Evolutionary conservation across 2,888 invertebrate species (phyloP).

Genomic region (Mechanitis mazaeus): DNA sequence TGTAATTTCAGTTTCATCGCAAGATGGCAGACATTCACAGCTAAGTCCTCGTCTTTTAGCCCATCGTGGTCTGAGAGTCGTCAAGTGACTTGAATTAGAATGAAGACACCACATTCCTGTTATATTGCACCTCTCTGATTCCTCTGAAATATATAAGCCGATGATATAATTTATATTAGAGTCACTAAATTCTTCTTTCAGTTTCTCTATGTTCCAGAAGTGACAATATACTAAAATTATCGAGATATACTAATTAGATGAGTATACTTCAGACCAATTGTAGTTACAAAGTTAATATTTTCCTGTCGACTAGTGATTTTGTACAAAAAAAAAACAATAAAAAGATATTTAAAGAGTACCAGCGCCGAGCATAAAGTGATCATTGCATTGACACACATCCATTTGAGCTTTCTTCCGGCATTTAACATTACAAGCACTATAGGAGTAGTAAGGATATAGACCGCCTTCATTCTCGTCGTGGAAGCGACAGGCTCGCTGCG

Average conservation of each 20-base stretch:
- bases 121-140: conserved; percentile 76
- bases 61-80: conserved; percentile 81
- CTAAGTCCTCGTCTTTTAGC: conserved; percentile 77
- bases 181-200: too few relatives aligned
- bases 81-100: conserved; percentile 76
- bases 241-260: too few relatives aligned
- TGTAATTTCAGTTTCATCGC: conserved; percentile 82
- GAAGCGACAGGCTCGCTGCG: conserved; percentile 84
- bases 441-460: conserved; percentile 82
- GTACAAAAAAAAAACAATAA: not conserved
- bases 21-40: conserved; percentile 83
- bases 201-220: too few relatives aligned
- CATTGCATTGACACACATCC: conserved; percentile 79
- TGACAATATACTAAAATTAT: too few relatives aligned
- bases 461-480: conserved; percentile 79
- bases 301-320: too few relatives aligned
- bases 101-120: conserved; percentile 81
- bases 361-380: conserved; percentile 81
- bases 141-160: conserved; percentile 46
- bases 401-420: conserved; percentile 81
- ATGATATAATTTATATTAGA: not conserved
- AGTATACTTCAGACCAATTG: too few relatives aligned
- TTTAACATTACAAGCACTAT: conserved; percentile 83
- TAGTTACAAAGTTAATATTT: too few relatives aligned
- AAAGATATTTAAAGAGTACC: conserved; percentile 47